A percentile compares a stretch with the other conserved stretches of the same genome.
These are phyloP conservation scores for Linnaemya vulpina DNA, from an alignment of 2,888 invertebrate species.

Conservation along the genomic window DNA sequence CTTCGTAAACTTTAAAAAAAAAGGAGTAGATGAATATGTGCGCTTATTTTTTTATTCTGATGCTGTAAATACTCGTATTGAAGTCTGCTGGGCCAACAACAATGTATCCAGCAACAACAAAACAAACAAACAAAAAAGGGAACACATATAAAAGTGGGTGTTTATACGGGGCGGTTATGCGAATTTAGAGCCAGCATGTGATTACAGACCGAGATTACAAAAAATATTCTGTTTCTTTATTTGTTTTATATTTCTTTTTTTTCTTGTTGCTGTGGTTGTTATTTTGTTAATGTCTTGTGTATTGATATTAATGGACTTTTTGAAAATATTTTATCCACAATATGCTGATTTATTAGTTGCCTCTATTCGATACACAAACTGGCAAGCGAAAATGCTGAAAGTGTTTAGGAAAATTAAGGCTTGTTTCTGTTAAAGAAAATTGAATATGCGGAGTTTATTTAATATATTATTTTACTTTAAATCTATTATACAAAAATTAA, in stretches of 20 bases:
- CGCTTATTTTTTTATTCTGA: slow-evolving; percentile 2
- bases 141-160: slow-evolving; percentile 60
- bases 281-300: slow-evolving; percentile 5
- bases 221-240: slow-evolving; percentile 33
- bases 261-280: slow-evolving; percentile 15
- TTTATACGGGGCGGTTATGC: slow-evolving; percentile 68
- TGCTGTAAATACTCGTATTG: slow-evolving; percentile 2
- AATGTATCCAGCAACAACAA: background rate
- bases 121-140: background rate
- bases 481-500: no score
- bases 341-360: background rate
- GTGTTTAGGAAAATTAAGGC: no score
- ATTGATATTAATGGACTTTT: slow-evolving; percentile 45
- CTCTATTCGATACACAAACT: background rate
- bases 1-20: background rate
- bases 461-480: no score
- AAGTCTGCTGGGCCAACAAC: background rate
- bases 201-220: slow-evolving; percentile 69
- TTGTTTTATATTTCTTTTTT: background rate
- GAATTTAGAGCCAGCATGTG: slow-evolving; percentile 69
- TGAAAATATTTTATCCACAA: background rate
- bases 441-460: no score
- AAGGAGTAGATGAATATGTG: slow-evolving; percentile 11
- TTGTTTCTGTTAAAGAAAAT: no score
- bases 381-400: no score